These are phyloP conservation scores for Drosophila fungiperda DNA, from an alignment of 2,888 invertebrate genomes.

Conservation along the genomic window DNA sequence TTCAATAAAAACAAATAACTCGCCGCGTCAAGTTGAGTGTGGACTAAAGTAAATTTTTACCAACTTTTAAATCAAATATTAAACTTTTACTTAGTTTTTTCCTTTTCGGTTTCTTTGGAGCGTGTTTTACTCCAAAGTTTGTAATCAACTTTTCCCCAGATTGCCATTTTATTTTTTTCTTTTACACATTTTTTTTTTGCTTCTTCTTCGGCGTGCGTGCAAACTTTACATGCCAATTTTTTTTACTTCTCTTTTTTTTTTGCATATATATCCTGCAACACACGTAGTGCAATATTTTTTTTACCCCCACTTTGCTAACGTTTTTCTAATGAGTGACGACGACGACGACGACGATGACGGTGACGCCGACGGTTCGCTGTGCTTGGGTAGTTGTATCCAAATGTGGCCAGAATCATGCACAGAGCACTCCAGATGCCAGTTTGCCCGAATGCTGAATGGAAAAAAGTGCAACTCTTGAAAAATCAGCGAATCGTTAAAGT, in stretches of 20 bases:
- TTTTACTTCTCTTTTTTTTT: conserved; percentile 22
- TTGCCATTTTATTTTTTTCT: conserved; percentile 34
- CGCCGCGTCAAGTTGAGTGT: conserved; percentile 60
- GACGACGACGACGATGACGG: conserved; percentile 52
- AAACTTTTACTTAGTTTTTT: conserved; percentile 69
- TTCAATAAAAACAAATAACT: conserved; percentile 74
- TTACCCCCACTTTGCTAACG: conserved; percentile 66
- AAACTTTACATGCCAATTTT: conserved; percentile 70
- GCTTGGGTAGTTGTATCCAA: conserved; percentile 51
- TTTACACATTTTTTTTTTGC: conserved; percentile 21
- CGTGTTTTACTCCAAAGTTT: conserved; percentile 65
- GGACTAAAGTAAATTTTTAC: conserved; percentile 76
- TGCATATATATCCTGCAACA: conserved; percentile 52
- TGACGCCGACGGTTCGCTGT: conserved; percentile 9
- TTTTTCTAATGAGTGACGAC: conserved; percentile 79
- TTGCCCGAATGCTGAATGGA: conserved; percentile 11
- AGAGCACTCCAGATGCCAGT: conserved; percentile 3
- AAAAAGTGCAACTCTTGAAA: conserved; percentile 68
- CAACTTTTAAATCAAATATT: conserved; percentile 81
- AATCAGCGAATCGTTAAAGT: conserved; percentile 83
- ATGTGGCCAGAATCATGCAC: conserved; percentile 60
- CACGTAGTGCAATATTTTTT: conserved; percentile 70
- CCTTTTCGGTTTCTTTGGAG: conserved; percentile 44
- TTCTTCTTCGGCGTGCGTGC: conserved; percentile 44
- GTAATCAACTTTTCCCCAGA: conserved; percentile 74